Conservation (phyloP, 2,888 invertebrate genomes). For the Pyrgus malvae region DNA sequence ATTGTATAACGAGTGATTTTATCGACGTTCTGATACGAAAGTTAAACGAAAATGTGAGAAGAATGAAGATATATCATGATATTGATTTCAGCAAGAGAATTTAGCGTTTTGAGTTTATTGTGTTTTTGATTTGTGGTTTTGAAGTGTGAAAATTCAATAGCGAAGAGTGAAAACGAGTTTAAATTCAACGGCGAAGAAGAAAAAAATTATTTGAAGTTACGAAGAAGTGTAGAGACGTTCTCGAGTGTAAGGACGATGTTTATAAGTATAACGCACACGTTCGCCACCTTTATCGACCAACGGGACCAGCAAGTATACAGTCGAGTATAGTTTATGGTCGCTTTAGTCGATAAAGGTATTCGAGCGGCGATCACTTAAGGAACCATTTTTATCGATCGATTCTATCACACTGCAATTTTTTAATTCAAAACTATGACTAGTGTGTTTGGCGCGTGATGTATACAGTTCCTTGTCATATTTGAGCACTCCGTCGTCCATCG, state of each 20-base stretch:
- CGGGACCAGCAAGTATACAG: conserved; percentile 35
- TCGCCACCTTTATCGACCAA: conserved; percentile 46
- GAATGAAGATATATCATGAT: background rate
- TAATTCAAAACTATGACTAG: conserved; percentile 70
- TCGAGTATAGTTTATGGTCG: conserved; percentile 38
- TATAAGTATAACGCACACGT: conserved; percentile 27
- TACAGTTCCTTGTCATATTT: conserved; percentile 37
- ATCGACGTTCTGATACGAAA: too few relatives aligned
- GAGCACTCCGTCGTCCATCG: conserved; percentile 21
- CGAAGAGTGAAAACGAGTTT: background rate
- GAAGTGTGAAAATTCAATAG: too few relatives aligned
- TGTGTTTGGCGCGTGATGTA: conserved; percentile 50
- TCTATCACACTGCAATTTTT: conserved; percentile 68
- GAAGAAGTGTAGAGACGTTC: conserved; percentile 10
- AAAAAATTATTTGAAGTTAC: background rate
- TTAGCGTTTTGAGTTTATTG: background rate
- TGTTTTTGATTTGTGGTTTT: conserved; percentile 5
- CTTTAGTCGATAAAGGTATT: conserved; percentile 45
- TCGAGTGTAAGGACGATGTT: conserved; percentile 27
- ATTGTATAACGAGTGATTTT: too few relatives aligned
- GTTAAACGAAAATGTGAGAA: background rate
- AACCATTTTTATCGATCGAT: conserved; percentile 37
- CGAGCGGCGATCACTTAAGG: conserved; percentile 43
- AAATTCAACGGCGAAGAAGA: conserved; percentile 5
- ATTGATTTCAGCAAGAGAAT: background rate